Evolutionary conservation across 2,888 invertebrate genomes (phyloP).

Genomic region (Cephalotes varians): DNA sequence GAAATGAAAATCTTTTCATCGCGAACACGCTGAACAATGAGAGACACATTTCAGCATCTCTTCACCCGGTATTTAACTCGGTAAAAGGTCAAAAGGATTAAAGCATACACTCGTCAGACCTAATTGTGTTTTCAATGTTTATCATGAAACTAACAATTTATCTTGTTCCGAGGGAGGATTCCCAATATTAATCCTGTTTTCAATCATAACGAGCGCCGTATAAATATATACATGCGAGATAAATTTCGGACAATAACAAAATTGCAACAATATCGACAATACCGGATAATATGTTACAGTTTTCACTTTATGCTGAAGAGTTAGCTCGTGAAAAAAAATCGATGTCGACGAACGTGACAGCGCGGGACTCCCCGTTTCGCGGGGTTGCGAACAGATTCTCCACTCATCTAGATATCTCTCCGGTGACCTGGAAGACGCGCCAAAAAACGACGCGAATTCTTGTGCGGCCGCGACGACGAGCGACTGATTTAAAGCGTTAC

Average conservation of each 20-base stretch:
- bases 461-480: background rate
- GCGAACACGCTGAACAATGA: background rate
- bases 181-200: background rate
- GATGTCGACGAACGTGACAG: background rate
- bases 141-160: background rate
- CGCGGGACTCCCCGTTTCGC: background rate
- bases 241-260: background rate
- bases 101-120: background rate
- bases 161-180: background rate
- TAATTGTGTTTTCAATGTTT: background rate
- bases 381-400: background rate
- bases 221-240: background rate
- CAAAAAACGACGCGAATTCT: background rate
- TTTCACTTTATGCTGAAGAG: background rate
- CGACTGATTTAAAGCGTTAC: conserved; percentile 38
- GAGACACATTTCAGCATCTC: conserved; percentile 5
- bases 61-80: background rate
- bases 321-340: background rate
- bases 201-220: background rate
- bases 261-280: background rate
- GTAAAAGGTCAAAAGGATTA: background rate
- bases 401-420: conserved; percentile 1
- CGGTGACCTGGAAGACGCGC: background rate
- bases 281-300: background rate
- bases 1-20: background rate